These are phyloP conservation scores for Euborellia annulipes DNA, from an alignment of 1,140 invertebrate species.

Conservation along the genomic window DNA sequence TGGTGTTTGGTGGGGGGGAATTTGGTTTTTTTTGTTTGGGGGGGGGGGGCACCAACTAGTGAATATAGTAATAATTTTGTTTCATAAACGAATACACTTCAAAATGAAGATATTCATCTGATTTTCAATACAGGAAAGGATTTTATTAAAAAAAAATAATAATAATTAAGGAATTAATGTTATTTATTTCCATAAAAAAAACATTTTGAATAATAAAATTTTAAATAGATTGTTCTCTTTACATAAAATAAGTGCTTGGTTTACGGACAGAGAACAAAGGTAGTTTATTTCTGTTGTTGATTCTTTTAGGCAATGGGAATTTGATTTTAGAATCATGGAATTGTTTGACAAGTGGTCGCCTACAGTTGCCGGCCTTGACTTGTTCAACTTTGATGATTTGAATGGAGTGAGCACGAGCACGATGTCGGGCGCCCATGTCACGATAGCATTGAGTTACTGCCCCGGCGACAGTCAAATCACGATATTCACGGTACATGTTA, in stretches of 20 bases:
- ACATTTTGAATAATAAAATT: too few relatives aligned
- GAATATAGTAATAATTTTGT: too few relatives aligned
- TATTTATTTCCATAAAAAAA: too few relatives aligned
- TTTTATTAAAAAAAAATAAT: too few relatives aligned
- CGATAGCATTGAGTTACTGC: slow-evolving; percentile 98
- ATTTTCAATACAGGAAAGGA: too few relatives aligned
- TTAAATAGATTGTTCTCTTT: slow-evolving; percentile 24
- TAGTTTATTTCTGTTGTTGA: slow-evolving; percentile 64
- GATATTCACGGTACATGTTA: slow-evolving; percentile 99
- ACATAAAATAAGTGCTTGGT: slow-evolving; percentile 88
- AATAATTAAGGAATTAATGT: too few relatives aligned
- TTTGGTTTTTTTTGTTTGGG: too few relatives aligned
- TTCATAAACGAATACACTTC: too few relatives aligned
- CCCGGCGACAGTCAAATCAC: slow-evolving; percentile 84
- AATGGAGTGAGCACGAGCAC: slow-evolving; percentile 87
- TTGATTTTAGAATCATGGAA: slow-evolving; percentile 93
- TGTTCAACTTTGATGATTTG: slow-evolving; percentile 95
- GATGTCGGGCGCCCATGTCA: slow-evolving; percentile 97
- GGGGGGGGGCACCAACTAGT: too few relatives aligned
- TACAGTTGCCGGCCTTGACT: slow-evolving; percentile 72
- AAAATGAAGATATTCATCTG: too few relatives aligned
- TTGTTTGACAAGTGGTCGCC: slow-evolving; percentile 89
- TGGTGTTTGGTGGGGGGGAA: too few relatives aligned
- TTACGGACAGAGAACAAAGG: slow-evolving; percentile 69
- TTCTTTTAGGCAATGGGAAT: slow-evolving; percentile 92